Evolutionary conservation across 2,797 vertebrate genomes (phyloP), one percentile per base, ranked within the genome.

Genomic region (Distichodus sexfasciatus): DNA sequence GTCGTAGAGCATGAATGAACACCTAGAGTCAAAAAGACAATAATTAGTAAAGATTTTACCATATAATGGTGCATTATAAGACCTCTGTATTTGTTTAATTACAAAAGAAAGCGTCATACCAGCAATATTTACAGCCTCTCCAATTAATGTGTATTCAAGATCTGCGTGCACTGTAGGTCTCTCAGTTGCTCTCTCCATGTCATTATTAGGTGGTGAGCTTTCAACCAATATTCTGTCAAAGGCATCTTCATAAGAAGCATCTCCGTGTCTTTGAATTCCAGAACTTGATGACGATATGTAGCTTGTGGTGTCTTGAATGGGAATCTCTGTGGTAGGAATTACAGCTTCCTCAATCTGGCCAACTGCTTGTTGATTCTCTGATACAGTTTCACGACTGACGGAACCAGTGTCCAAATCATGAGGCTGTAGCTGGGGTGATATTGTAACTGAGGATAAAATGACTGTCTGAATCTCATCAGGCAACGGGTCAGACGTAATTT

Each of bases 1-100:
- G n/a, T n/a, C n/a, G 84, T 90, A 72, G 87, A 86, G 83, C 97
- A 99, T 0, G 83, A 88, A 81, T 95, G 81, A 72, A 92, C 72
- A 69, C 84, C 96, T 99, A 81, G 58, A 72, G 54, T 23, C 33
- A 84, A 50, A 68, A 36, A 66, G 50, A 24, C 24, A 33, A 4
- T 38, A 63, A 26, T 19, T 41, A 26, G n/a, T 11, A 23, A 29
- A 29, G 11, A 54, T 36, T 5, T 28, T 35, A 28, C 12, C 6
- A 55, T 14, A 55, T 1, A 9, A n/a, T n/a, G n/a, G n/a, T n/a
- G n/a, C n/a, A n/a, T n/a, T n/a, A n/a, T n/a, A n/a, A n/a, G n/a
- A n/a, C n/a, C n/a, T n/a, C n/a, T n/a, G n/a, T n/a, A n/a, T n/a
- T 12, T 36, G 19, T 19, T 36, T 4, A 36, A 35, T 21, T 15